These are phyloP conservation scores for Papilio xuthus DNA, from an alignment of 1,140 invertebrate genomes.

Conservation along the genomic window DNA sequence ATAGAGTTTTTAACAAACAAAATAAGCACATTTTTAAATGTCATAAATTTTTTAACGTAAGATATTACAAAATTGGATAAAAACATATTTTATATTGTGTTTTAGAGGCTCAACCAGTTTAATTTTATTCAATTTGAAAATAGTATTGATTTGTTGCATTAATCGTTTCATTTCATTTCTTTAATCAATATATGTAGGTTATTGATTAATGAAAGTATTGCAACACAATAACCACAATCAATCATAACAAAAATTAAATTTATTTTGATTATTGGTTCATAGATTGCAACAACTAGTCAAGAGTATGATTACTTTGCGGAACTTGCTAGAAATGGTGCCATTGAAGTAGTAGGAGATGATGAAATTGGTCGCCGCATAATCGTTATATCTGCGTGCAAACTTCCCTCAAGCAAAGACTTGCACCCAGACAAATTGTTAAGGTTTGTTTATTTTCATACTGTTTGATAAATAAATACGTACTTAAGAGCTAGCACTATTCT, in stretches of 20 bases:
- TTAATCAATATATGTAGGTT: no score
- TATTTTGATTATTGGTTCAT: background rate
- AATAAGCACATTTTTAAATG: no score
- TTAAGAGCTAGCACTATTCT: background rate
- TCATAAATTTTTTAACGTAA: no score
- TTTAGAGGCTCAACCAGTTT: no score
- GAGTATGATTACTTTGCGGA: constrained; percentile 82
- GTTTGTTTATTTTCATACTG: constrained; percentile 76
- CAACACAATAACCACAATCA: background rate
- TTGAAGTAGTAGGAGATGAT: constrained; percentile 96
- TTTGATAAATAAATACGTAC: background rate
- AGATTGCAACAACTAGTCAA: constrained; percentile 8
- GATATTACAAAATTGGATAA: no score
- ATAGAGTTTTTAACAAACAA: background rate
- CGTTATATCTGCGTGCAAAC: constrained; percentile 95
- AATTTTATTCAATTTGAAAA: no score
- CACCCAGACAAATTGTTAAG: constrained; percentile 92
- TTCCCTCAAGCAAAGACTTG: constrained; percentile 93
- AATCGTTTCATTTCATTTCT: no score
- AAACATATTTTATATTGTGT: no score
- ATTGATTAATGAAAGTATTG: no score
- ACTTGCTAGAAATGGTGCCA: constrained; percentile 91
- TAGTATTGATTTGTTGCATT: no score
- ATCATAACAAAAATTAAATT: background rate
- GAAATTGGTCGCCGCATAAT: constrained; percentile 95